phyloP scores from a whole-genome alignment of 2,113 vertebrate genomes.

The Neomonachus schauinslandi region DNA sequence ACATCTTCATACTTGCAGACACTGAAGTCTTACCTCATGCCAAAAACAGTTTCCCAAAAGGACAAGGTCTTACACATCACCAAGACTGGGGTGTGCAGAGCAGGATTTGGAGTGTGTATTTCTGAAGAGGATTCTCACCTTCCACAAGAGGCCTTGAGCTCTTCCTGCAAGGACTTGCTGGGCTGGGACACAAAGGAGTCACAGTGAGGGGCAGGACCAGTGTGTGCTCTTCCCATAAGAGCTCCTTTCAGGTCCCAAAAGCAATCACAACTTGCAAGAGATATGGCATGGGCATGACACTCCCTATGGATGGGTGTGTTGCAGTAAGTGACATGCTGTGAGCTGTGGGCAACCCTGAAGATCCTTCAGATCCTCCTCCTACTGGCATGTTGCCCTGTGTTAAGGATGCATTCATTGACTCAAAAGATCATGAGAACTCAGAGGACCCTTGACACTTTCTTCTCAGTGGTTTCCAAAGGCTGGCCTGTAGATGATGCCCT shows the following conservation, averaged over 20 bases:
- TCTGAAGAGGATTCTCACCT: not conserved
- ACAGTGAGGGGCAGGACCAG: not conserved
- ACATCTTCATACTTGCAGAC: not conserved
- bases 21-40: not conserved
- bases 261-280: not conserved
- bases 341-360: not conserved
- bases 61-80: not conserved
- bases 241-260: not conserved
- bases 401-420: not conserved
- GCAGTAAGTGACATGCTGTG: too few relatives aligned
- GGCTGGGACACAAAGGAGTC: not conserved
- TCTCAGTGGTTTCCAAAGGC: not conserved
- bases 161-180: not conserved
- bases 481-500: not conserved
- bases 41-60: not conserved
- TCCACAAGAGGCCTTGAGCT: fast-evolving
- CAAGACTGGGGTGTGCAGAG: not conserved
- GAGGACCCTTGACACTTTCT: not conserved
- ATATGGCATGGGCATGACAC: fast-evolving
- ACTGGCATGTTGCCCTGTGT: not conserved
- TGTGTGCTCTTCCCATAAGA: not conserved
- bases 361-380: not conserved
- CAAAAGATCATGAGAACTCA: not conserved
- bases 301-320: not conserved
- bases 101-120: not conserved